Base-by-base conservation (phyloP, 2,113 vertebrate species). In the Poecile atricapillus region DNA sequence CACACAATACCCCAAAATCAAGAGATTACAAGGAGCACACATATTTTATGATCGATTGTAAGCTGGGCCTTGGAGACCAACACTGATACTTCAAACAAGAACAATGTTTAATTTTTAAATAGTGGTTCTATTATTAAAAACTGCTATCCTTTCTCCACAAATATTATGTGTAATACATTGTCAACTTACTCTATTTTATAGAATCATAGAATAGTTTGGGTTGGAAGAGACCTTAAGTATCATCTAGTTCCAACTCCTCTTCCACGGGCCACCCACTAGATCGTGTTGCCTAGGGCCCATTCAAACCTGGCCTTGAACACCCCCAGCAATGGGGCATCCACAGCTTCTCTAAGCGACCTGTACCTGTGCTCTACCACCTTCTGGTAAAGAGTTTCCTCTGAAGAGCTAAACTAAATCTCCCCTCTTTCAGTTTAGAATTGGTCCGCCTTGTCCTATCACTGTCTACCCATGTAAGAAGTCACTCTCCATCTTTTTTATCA, bases 111-210 rank as follows among this genome's bases (percentile, higher is more conserved):
- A 71, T 80, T 94, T 93, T 95, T 75, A 86, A 92, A 46, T 69
- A 46, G 39, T 44, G 39, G 25, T 49, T 95, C 50, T 91, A 65
- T 92, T 95, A 73, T 90, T 95, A 67, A 97, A 88, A 83, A 65
- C 28, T 53, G 15, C 39, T 49, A 13, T 64, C 13, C 37, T 74
- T 83, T 63, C 18, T 92, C 20, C 33, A 23, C n/a, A 30, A 13
- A 63, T 68, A 49, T 7, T 86, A 31, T 12, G 60, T 74, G 15
- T 83, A 91, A 10, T 82, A 22, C 15, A 8, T 33, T 69, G 52
- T 44, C 27, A 50, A 14, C 63, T 76, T 81, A 52, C 15, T 87
- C 22, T 2, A 0, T 47, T 76, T 47, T 21, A 35, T 22, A 41
- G 20, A 53, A 47, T 9, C n/a, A 31, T 25, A 10, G 30, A 62